Conservation (phyloP, 2,797 vertebrate species). For the Lemur catta region DNA sequence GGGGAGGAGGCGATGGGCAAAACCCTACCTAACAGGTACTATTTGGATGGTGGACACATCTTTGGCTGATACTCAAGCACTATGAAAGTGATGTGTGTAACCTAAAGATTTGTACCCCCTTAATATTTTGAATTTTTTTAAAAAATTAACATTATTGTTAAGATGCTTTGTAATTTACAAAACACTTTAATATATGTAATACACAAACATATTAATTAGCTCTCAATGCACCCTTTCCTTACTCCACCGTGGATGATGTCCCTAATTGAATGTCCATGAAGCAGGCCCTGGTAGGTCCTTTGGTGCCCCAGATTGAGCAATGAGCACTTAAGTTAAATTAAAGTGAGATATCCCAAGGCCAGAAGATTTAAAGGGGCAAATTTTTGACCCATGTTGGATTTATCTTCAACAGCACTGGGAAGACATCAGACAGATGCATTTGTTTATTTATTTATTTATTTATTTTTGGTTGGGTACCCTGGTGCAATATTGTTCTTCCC, state of each 20-base stretch:
- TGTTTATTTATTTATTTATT: neutral
- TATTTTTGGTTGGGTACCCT: neutral
- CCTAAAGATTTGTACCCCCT: too few relatives aligned
- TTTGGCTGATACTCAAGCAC: too few relatives aligned
- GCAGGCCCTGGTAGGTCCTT: too few relatives aligned
- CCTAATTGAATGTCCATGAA: neutral
- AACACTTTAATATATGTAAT: neutral
- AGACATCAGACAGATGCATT: neutral
- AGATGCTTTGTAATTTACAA: neutral
- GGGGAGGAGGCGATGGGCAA: too few relatives aligned
- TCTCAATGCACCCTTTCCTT: neutral
- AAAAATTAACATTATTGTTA: neutral
- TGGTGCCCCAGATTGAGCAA: too few relatives aligned
- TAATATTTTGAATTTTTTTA: too few relatives aligned
- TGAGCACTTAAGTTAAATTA: neutral
- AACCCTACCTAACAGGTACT: too few relatives aligned
- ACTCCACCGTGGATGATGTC: neutral
- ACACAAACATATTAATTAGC: neutral
- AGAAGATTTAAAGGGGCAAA: neutral
- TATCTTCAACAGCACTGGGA: neutral
- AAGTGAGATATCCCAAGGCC: neutral
- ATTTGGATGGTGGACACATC: too few relatives aligned
- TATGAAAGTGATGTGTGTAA: too few relatives aligned
- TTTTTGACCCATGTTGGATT: neutral
- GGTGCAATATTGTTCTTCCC: neutral